These are phyloP conservation scores for Spizella passerina DNA, from an alignment of 2,797 vertebrate genomes.

Conservation along the genomic window DNA sequence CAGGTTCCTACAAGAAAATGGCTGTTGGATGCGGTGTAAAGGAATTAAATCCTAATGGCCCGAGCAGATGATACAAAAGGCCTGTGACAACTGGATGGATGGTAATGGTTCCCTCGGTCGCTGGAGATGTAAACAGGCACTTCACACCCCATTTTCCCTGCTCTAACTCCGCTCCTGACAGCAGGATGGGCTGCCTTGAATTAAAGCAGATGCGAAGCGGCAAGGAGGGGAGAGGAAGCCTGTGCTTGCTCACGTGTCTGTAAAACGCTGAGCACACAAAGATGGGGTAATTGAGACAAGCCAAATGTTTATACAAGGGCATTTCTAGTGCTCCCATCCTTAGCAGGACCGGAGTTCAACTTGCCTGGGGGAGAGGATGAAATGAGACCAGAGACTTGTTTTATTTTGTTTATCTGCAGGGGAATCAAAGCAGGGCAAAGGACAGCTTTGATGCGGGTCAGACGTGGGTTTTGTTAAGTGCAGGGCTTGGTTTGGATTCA, in stretches of 20 bases:
- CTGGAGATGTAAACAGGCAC: not conserved
- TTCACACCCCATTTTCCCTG: not conserved
- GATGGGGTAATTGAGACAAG: conserved; percentile 50
- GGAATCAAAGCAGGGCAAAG: conserved; percentile 14
- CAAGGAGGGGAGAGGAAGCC: not conserved
- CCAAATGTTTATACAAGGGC: conserved; percentile 41
- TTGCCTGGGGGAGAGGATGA: conserved; percentile 34
- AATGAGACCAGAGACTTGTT: conserved; percentile 35
- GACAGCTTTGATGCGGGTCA: conserved; percentile 25
- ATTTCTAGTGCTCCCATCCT: not conserved
- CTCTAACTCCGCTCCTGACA: not conserved
- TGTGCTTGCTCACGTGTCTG: not conserved
- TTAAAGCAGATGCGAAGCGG: not conserved
- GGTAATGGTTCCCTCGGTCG: not conserved
- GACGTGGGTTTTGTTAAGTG: not conserved
- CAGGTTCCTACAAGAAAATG: not conserved
- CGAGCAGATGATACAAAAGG: not conserved
- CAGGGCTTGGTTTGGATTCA: conserved; percentile 20
- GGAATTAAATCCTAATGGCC: conserved; percentile 2
- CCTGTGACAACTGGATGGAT: not conserved
- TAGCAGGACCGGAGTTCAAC: conserved; percentile 21
- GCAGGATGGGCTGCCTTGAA: not conserved
- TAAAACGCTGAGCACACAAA: conserved; percentile 39
- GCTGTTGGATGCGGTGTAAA: not conserved
- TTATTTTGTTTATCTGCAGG: not conserved